Conservation (phyloP, 1,140 invertebrate genomes). For the Panagrolaimus sp. region DNA sequence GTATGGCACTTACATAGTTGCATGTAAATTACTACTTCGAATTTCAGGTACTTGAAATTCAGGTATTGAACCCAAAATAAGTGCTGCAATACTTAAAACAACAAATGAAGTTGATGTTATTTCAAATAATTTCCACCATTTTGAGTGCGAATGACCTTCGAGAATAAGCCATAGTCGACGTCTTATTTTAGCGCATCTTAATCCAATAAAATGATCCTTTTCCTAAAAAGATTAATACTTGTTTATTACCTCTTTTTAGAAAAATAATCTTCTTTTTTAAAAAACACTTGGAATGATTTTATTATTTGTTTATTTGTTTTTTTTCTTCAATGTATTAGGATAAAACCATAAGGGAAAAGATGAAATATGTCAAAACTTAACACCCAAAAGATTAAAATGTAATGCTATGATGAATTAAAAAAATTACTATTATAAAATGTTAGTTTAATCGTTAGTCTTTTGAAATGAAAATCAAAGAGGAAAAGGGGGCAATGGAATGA, state of each 20-base stretch:
- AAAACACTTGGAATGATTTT: too few species aligned
- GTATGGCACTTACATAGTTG: neutral
- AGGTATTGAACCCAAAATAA: slow-evolving; percentile 54
- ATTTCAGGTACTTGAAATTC: slow-evolving; percentile 56
- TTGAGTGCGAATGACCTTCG: slow-evolving; percentile 54
- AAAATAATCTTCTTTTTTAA: too few species aligned
- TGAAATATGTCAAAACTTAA: too few species aligned
- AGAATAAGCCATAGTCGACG: slow-evolving; percentile 51
- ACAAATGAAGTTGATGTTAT: slow-evolving; percentile 57
- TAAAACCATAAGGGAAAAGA: too few species aligned
- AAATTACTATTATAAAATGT: too few species aligned
- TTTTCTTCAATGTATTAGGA: too few species aligned
- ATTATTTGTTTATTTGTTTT: too few species aligned
- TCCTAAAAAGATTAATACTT: slow-evolving; percentile 38
- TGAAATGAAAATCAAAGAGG: neutral
- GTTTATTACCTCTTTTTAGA: neutral
- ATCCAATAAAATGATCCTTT: slow-evolving; percentile 56
- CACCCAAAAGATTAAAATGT: too few species aligned
- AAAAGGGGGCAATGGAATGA: neutral
- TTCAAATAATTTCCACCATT: slow-evolving; percentile 58
- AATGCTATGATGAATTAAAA: too few species aligned
- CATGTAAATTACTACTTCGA: slow-evolving; percentile 20
- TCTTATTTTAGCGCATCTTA: slow-evolving; percentile 53
- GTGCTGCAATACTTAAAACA: slow-evolving; percentile 53
- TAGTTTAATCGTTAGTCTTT: too few species aligned